These are phyloP conservation scores for Abrostola tripartita DNA, from an alignment of 2,888 invertebrate genomes.

Conservation along the genomic window DNA sequence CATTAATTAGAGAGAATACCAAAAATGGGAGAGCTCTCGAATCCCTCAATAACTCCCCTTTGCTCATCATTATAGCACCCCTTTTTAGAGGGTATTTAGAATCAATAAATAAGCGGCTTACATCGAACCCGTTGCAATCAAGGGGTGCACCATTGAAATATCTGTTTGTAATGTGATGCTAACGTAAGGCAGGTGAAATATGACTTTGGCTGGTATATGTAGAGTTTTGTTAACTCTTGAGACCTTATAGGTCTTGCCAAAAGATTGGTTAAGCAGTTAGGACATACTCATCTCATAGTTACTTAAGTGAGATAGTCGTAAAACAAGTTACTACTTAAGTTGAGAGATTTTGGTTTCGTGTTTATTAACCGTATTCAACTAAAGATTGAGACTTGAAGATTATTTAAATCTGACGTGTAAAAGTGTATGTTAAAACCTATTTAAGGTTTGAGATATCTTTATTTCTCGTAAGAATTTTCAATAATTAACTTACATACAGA, in stretches of 20 bases:
- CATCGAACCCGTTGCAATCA: conserved; percentile 45
- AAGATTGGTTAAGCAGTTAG: not conserved
- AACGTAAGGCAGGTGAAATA: conserved; percentile 2
- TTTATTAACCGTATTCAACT: no score
- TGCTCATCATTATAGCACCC: conserved; percentile 55
- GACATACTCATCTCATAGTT: no score
- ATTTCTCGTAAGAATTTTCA: no score
- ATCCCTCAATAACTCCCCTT: conserved; percentile 47
- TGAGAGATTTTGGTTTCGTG: no score
- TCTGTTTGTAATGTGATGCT: conserved; percentile 17
- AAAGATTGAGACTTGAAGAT: no score
- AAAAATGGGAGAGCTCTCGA: conserved; percentile 43
- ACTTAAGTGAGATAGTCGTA: no score
- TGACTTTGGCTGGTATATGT: not conserved
- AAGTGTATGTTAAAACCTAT: no score
- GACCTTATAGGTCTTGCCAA: not conserved
- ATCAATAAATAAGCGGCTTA: conserved; percentile 58
- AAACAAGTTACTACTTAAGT: no score
- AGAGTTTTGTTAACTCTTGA: not conserved
- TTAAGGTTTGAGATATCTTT: no score
- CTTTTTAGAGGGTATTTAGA: conserved; percentile 51
- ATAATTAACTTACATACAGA: no score
- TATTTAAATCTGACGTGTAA: no score
- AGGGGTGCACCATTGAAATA: conserved; percentile 37
- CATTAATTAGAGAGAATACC: conserved; percentile 52